Evolutionary conservation across 2,797 vertebrate genomes (phyloP).

Genomic region (Craterocephalus amniculus): DNA sequence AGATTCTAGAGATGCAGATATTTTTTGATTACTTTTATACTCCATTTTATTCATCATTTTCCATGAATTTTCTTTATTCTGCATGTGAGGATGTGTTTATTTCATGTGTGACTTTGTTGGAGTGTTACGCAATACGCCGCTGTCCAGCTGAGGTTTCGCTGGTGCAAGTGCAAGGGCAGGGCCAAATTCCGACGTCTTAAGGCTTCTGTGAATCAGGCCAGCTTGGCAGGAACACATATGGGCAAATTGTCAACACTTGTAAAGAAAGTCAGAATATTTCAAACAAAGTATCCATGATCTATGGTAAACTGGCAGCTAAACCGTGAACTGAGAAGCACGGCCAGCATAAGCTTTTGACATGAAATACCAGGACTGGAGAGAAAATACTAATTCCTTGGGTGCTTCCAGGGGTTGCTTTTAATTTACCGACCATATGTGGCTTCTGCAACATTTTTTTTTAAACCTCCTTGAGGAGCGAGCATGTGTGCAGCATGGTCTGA

Average conservation of each 20-base stretch:
- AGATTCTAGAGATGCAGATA: background rate
- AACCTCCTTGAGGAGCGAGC: constrained; percentile 1
- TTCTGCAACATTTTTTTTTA: constrained; percentile 24
- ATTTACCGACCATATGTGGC: constrained; percentile 28
- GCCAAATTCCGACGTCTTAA: constrained; percentile 79
- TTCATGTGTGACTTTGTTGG: constrained; percentile 48
- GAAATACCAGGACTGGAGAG: constrained; percentile 53
- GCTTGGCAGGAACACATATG: constrained; percentile 80
- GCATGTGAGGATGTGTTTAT: constrained; percentile 55
- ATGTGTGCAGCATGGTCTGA: background rate
- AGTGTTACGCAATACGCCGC: constrained; percentile 65
- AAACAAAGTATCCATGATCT: constrained; percentile 83
- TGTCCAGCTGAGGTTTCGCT: constrained; percentile 67
- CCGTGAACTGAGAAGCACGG: constrained; percentile 52
- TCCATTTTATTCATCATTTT: constrained; percentile 30
- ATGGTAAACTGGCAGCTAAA: constrained; percentile 78
- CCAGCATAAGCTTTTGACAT: constrained; percentile 48
- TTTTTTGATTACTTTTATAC: background rate
- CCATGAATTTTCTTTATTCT: constrained; percentile 28
- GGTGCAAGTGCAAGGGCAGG: constrained; percentile 69
- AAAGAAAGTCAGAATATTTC: constrained; percentile 83
- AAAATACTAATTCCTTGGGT: constrained; percentile 42
- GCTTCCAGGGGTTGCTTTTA: constrained; percentile 21
- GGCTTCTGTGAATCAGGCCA: constrained; percentile 78
- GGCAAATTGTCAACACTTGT: constrained; percentile 83